Conservation (phyloP, 1,140 invertebrate species). For the Pseudomyrmex gracilis region DNA sequence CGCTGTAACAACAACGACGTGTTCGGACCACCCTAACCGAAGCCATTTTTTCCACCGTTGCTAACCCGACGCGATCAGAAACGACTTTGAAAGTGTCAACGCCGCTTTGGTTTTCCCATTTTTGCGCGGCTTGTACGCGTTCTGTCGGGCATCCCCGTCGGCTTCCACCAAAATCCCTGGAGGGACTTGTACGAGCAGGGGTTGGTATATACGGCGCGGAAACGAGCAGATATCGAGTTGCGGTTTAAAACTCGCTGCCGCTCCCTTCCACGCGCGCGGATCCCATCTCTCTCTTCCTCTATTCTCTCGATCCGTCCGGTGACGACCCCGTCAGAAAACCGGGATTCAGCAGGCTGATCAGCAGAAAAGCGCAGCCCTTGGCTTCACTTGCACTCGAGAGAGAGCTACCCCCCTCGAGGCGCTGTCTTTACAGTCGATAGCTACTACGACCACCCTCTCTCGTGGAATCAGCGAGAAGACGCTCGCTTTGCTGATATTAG, state of each 20-base stretch:
- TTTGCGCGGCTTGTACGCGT: conserved; percentile 69
- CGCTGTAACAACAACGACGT: conserved; percentile 42
- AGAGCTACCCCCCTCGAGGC: conserved; percentile 61
- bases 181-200: conserved; percentile 73
- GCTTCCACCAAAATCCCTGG: conserved; percentile 76
- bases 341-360: conserved; percentile 73
- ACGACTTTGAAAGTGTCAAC: conserved; percentile 50
- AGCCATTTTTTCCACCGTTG: conserved; percentile 27
- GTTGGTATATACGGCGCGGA: conserved; percentile 75
- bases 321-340: conserved; percentile 70
- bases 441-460: conserved; percentile 56
- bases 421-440: conserved; percentile 66
- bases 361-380: conserved; percentile 70
- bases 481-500: background rate
- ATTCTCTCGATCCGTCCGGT: conserved; percentile 52
- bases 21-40: conserved; percentile 29
- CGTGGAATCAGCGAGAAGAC: background rate
- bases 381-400: conserved; percentile 70
- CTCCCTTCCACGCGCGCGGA: conserved; percentile 57
- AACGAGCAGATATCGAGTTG: conserved; percentile 83
- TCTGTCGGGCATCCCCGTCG: conserved; percentile 68
- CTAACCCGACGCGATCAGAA: conserved; percentile 59
- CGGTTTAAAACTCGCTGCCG: conserved; percentile 83
- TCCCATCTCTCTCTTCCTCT: conserved; percentile 8
- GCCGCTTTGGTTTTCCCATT: conserved; percentile 78